A percentile compares a stretch with the other conserved stretches of the same genome.
Conservation (phyloP, 1,140 invertebrate genomes). For the Cydia fagiglandana region DNA sequence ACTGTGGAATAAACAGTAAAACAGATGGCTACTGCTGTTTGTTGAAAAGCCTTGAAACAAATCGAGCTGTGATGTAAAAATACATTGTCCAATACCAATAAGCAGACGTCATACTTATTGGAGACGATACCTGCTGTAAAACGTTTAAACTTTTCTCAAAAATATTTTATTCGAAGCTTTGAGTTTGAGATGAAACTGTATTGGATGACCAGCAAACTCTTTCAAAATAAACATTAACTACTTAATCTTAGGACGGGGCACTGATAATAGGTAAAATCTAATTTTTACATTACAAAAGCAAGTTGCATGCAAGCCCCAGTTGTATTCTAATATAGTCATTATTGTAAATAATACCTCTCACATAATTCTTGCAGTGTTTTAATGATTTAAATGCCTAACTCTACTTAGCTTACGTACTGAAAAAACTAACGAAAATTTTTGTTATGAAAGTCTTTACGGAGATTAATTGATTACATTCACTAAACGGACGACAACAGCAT, state of each 20-base stretch:
- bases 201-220: too few relatives aligned
- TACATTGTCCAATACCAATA: slow-evolving; percentile 23
- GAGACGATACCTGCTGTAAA: background rate
- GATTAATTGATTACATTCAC: background rate
- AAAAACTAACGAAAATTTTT: background rate
- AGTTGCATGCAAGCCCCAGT: too few relatives aligned
- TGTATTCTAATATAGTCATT: too few relatives aligned
- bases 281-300: too few relatives aligned
- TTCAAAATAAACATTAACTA: too few relatives aligned
- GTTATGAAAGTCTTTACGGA: background rate
- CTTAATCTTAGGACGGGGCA: too few relatives aligned
- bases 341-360: too few relatives aligned
- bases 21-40: slow-evolving; percentile 27
- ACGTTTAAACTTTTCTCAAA: background rate
- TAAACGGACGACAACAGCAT: slow-evolving; percentile 27
- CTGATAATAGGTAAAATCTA: too few relatives aligned
- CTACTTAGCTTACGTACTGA: background rate
- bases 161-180: background rate
- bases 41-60: slow-evolving; percentile 22
- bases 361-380: too few relatives aligned
- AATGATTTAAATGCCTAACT: too few relatives aligned
- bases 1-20: slow-evolving; percentile 42
- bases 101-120: background rate
- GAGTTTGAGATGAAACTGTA: too few relatives aligned
- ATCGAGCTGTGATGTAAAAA: slow-evolving; percentile 21